These are phyloP conservation scores for Drosophila austrosaltans DNA, from an alignment of 2,888 invertebrate genomes.

Conservation along the genomic window DNA sequence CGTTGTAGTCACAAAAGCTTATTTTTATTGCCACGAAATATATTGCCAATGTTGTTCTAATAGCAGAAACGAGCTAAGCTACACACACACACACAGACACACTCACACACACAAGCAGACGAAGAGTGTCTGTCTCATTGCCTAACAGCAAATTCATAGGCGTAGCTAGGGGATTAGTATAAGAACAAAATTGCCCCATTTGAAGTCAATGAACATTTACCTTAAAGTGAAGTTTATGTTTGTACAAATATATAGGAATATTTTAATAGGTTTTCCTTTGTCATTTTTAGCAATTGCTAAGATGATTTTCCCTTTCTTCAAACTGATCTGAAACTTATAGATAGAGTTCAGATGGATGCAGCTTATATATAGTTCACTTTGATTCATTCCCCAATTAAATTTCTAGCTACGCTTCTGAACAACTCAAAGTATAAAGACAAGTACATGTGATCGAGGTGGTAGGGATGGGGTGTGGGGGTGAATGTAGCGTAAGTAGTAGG, in stretches of 20 bases:
- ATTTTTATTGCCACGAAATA: slow-evolving; percentile 75
- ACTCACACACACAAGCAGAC: slow-evolving; percentile 13
- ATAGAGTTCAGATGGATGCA: too few relatives aligned
- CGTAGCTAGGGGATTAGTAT: slow-evolving; percentile 30
- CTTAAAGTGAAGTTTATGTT: too few relatives aligned
- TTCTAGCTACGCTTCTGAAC: slow-evolving; percentile 6
- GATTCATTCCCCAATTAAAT: too few relatives aligned
- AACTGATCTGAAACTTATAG: too few relatives aligned
- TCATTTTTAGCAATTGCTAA: too few relatives aligned
- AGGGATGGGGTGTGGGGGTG: neutral
- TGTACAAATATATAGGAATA: too few relatives aligned
- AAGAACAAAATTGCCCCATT: too few relatives aligned
- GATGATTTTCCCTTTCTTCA: too few relatives aligned
- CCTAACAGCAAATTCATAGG: slow-evolving; percentile 29
- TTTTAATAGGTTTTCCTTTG: too few relatives aligned
- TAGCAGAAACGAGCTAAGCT: slow-evolving; percentile 69
- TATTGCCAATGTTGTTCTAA: slow-evolving; percentile 78
- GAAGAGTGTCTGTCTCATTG: slow-evolving; percentile 34
- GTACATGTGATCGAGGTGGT: neutral
- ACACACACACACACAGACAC: slow-evolving; percentile 17
- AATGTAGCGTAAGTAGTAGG: slow-evolving; percentile 16
- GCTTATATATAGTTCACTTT: too few relatives aligned
- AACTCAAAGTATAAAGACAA: slow-evolving; percentile 10
- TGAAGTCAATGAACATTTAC: too few relatives aligned
- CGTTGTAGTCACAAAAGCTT: slow-evolving; percentile 70